Conservation (phyloP, 2,888 invertebrate species). For the Pyrgus malvae region DNA sequence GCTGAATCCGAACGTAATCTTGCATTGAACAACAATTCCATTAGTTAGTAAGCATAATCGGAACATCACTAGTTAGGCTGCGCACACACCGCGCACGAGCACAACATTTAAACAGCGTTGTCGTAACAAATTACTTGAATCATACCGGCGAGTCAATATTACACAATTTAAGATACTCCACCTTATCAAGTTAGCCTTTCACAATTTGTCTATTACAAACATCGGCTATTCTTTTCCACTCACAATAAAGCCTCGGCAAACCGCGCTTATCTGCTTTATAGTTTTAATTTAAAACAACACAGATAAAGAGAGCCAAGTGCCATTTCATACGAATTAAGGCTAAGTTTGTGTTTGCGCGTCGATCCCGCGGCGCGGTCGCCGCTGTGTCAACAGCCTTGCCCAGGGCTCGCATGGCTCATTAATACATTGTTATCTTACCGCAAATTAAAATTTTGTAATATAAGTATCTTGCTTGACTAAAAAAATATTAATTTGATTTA, state of each 20-base stretch:
- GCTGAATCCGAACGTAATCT: constrained; percentile 4
- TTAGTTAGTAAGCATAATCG: constrained; percentile 10
- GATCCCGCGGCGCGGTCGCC: constrained; percentile 42
- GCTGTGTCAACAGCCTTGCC: constrained; percentile 37
- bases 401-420: constrained; percentile 6
- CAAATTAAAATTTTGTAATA: too few species aligned
- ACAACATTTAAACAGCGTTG: constrained; percentile 13
- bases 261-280: constrained; percentile 47
- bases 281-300: constrained; percentile 59
- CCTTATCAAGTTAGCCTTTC: constrained; percentile 45
- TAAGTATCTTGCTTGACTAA: too few species aligned
- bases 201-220: constrained; percentile 51
- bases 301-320: constrained; percentile 44
- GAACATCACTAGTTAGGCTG: constrained; percentile 7
- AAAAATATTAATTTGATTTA: too few species aligned
- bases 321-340: constrained; percentile 50
- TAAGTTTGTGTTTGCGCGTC: constrained; percentile 43
- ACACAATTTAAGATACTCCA: constrained; percentile 40
- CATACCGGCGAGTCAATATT: constrained; percentile 38
- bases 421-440: too few species aligned
- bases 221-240: constrained; percentile 51
- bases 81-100: constrained; percentile 10
- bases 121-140: constrained; percentile 31
- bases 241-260: constrained; percentile 46
- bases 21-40: constrained; percentile 11